phyloP scores from a whole-genome alignment of 1,140 invertebrate species.

The Venturia canescens region DNA sequence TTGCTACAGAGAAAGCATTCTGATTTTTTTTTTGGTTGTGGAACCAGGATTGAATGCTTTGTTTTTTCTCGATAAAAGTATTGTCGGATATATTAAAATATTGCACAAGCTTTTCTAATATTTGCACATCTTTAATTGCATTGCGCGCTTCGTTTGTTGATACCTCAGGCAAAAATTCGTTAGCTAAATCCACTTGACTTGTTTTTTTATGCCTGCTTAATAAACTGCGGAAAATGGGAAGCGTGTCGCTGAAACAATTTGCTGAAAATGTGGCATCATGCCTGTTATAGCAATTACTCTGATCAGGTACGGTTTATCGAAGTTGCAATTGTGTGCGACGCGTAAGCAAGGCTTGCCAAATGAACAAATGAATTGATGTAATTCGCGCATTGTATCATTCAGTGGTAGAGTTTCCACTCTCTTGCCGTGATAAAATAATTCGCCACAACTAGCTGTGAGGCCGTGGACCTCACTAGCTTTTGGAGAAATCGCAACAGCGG shows the following conservation, averaged over 20 bases:
- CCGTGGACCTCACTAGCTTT: constrained; percentile 52
- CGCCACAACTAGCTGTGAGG: constrained; percentile 43
- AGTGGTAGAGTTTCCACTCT: constrained; percentile 44
- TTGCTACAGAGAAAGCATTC: constrained; percentile 24
- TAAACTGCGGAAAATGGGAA: constrained; percentile 40
- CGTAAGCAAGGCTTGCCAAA: constrained; percentile 50
- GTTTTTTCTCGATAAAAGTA: constrained; percentile 23
- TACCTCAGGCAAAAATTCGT: constrained; percentile 45
- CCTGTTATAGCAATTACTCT: constrained; percentile 39
- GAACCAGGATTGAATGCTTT: constrained; percentile 12
- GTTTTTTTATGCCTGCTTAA: constrained; percentile 31
- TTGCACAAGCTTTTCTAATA: constrained; percentile 44
- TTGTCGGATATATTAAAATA: constrained; percentile 35
- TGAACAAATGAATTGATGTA: constrained; percentile 42
- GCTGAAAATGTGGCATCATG: constrained; percentile 7
- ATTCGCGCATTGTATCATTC: constrained; percentile 36
- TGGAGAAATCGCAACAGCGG: constrained; percentile 44
- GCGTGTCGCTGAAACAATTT: constrained; percentile 36
- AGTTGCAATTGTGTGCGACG: constrained; percentile 52
- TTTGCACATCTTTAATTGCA: constrained; percentile 42
- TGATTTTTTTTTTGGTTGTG: constrained; percentile 29
- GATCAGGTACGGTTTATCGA: constrained; percentile 49
- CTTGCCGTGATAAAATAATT: constrained; percentile 49
- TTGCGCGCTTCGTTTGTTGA: constrained; percentile 43
- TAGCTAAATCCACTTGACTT: constrained; percentile 42